Conservation (phyloP, 2,797 vertebrate species). For the Chaetodon trifasciatus region DNA sequence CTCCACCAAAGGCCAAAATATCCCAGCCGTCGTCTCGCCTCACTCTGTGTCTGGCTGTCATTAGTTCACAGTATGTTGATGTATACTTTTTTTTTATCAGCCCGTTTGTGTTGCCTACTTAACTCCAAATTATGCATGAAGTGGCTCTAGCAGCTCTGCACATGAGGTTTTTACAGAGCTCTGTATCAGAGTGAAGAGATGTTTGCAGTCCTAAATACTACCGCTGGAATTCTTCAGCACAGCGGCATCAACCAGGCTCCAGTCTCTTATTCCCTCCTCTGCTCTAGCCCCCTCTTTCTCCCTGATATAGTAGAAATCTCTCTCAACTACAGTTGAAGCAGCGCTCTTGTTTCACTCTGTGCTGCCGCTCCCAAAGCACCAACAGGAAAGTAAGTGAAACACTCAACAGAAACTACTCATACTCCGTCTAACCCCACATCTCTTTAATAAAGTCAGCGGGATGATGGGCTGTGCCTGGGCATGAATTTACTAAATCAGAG, state of each 20-base stretch:
- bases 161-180: slow-evolving; percentile 33
- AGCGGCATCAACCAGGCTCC: slow-evolving; percentile 17
- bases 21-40: slow-evolving; percentile 16
- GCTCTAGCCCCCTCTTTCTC: slow-evolving; percentile 15
- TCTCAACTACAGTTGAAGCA: slow-evolving; percentile 27
- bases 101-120: slow-evolving; percentile 27
- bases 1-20: slow-evolving; percentile 36
- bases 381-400: slow-evolving; percentile 56
- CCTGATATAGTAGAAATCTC: slow-evolving; percentile 35
- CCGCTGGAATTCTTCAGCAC: slow-evolving; percentile 30
- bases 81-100: slow-evolving; percentile 17
- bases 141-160: slow-evolving; percentile 20
- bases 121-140: slow-evolving; percentile 16
- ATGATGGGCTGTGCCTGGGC: slow-evolving; percentile 17
- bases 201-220: slow-evolving; percentile 46
- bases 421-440: slow-evolving; percentile 29
- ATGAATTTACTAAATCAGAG: slow-evolving; percentile 50
- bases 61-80: slow-evolving; percentile 45
- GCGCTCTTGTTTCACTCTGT: slow-evolving; percentile 28
- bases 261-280: slow-evolving; percentile 11
- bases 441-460: slow-evolving; percentile 41
- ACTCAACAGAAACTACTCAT: slow-evolving; percentile 51
- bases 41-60: slow-evolving; percentile 27
- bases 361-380: slow-evolving; percentile 46
- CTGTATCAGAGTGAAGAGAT: slow-evolving; percentile 23